Percentiles rank a stretch among this genome's conserved stretches.
Evolutionary conservation across 2,797 vertebrate genomes (phyloP).

Genomic region (Scarus forsteni): DNA sequence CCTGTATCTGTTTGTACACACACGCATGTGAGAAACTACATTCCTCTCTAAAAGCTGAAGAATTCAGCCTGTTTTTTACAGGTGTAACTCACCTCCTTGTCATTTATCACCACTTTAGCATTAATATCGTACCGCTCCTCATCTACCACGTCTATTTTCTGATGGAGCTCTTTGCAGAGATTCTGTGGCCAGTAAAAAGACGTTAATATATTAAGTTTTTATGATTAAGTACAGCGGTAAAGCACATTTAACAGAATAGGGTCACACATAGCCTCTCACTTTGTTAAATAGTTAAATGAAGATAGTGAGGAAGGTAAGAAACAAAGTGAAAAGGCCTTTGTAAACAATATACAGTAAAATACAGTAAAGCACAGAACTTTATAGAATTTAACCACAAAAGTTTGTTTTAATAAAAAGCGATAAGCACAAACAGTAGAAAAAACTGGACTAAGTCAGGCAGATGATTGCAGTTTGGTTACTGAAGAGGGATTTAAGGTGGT

Average conservation of each 20-base stretch:
- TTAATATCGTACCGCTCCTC: conserved; percentile 84
- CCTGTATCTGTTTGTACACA: conserved; percentile 66
- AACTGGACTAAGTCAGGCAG: no score
- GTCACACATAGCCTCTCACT: no score
- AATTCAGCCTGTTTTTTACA: background rate
- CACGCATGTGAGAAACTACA: background rate
- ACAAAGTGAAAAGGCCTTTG: no score
- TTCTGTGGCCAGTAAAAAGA: conserved; percentile 66
- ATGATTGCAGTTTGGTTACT: no score
- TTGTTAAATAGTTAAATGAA: no score
- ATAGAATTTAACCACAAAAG: no score
- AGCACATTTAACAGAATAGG: background rate
- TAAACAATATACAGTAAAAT: no score
- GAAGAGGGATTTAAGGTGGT: no score
- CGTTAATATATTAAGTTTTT: conserved; percentile 3
- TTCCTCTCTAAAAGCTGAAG: background rate
- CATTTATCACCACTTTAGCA: conserved; percentile 82
- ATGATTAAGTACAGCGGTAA: background rate
- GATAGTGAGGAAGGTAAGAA: no score
- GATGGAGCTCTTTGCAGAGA: conserved; percentile 83
- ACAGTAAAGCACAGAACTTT: no score
- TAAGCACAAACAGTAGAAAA: no score
- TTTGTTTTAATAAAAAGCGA: no score
- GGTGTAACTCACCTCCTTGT: conserved; percentile 61
- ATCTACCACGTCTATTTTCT: conserved; percentile 82